Evolutionary conservation across 37 sponge, comb jelly and placozoan genomes (phyloP).

Genomic region (Spongilla lacustris): DNA sequence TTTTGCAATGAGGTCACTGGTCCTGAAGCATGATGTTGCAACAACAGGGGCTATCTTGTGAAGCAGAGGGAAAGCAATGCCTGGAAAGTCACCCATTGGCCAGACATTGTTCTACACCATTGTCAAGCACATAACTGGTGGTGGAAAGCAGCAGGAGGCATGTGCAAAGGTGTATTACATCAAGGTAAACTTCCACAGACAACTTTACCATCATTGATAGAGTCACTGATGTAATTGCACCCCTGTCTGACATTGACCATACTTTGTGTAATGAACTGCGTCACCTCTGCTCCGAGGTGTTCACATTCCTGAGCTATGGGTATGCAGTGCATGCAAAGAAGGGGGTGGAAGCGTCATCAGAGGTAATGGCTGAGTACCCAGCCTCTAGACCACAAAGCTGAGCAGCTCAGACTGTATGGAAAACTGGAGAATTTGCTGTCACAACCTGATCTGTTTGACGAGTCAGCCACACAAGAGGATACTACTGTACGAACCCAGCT

Average conservation of each 20-base stretch:
- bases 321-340: background rate
- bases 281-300: background rate
- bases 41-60: background rate
- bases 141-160: background rate
- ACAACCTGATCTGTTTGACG: too few species aligned
- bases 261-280: background rate
- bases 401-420: too few species aligned
- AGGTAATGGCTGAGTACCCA: background rate
- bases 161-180: background rate
- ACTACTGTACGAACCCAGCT: too few species aligned
- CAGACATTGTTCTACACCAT: background rate
- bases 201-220: background rate
- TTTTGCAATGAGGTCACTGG: background rate
- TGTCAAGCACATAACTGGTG: background rate
- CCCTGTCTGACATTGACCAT: background rate
- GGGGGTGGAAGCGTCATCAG: background rate
- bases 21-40: background rate
- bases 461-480: too few species aligned
- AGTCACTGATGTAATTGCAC: background rate
- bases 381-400: background rate
- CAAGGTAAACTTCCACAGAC: background rate
- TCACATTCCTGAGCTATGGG: background rate
- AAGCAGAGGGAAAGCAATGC: background rate
- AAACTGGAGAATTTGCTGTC: too few species aligned
- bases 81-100: background rate